Base-by-base conservation (phyloP, 1,140 invertebrate genomes). In the Aethina tumida region DNA sequence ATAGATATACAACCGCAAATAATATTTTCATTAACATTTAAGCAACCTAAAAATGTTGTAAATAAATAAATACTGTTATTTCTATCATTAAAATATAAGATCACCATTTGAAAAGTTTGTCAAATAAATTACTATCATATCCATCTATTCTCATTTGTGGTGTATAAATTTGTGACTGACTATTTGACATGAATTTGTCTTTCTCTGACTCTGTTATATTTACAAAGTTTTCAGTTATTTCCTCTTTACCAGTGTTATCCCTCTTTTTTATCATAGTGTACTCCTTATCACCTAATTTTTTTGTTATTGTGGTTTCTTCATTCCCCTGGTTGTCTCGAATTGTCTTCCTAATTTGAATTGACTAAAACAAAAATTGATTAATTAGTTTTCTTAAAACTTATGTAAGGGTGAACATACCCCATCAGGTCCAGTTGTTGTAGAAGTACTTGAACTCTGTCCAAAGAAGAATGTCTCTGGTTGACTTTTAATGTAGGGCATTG, bases 261-360 rank as follows among this genome's bases (percentile, higher is more conserved):
- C 41, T 63, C 44, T 50, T 62, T 20, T 50, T 63, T 10, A 58
- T 59, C 15, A 67, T 30, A 7, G 58, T 63, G 26, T 69, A 59
- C 30, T 60, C 60, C 53, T 70, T 66, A 38, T 68, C 63, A 5
- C 59, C 64, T 18, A 60, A 52, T 55, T 63, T 52, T 25, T 53
- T 53, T 25, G 62, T 67, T 4, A 70, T 45, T 13, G 56, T 68
- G 3, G 58, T 67, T 49, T 71, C 63, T 35, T 68, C 54, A 45
- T 66, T 70, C 14, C 70, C 69, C 33, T 66, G 47, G 33, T 53
- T 66, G 43, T 73, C 70, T 46, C 40, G 61, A 6, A 69, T 50
- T 13, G 62, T 62, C 45, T 52, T 53, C 16, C 59, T 57, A 46
- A 65, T 56, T 51, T 71, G 66, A 27, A 64, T 45, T 9, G 57